These are phyloP conservation scores for Corythucha ciliata DNA, from an alignment of 2,888 invertebrate species.

Conservation along the genomic window DNA sequence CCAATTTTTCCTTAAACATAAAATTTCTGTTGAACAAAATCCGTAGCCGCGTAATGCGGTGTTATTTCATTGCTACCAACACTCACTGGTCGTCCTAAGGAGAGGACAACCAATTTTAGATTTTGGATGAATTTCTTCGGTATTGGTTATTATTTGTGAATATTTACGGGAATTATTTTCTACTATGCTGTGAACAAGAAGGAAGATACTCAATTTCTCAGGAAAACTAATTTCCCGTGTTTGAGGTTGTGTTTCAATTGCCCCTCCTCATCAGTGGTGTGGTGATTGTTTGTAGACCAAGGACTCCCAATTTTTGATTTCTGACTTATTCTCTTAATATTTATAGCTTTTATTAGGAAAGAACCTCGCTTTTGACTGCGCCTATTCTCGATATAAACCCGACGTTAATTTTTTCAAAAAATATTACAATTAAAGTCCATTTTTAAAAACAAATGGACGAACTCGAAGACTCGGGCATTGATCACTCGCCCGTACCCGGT, in stretches of 20 bases:
- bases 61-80: too few relatives aligned
- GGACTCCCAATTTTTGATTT: neutral
- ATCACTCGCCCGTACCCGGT: slow-evolving; percentile 31
- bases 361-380: neutral
- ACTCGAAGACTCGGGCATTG: slow-evolving; percentile 37
- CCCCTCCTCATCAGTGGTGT: neutral
- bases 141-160: too few relatives aligned
- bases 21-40: too few relatives aligned
- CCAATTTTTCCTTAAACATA: too few relatives aligned
- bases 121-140: too few relatives aligned
- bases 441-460: slow-evolving; percentile 25
- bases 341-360: slow-evolving; percentile 2
- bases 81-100: too few relatives aligned
- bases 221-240: neutral
- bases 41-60: too few relatives aligned
- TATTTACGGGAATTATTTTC: too few relatives aligned
- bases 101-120: too few relatives aligned
- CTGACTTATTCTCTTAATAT: neutral
- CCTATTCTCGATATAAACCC: neutral
- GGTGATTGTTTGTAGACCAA: neutral
- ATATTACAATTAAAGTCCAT: neutral
- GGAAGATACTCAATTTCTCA: neutral
- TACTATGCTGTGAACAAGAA: too few relatives aligned
- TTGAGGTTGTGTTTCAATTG: neutral
- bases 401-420: neutral